phyloP scores from a whole-genome alignment of 2,888 invertebrate genomes.

The Keiferia lycopersicella region DNA sequence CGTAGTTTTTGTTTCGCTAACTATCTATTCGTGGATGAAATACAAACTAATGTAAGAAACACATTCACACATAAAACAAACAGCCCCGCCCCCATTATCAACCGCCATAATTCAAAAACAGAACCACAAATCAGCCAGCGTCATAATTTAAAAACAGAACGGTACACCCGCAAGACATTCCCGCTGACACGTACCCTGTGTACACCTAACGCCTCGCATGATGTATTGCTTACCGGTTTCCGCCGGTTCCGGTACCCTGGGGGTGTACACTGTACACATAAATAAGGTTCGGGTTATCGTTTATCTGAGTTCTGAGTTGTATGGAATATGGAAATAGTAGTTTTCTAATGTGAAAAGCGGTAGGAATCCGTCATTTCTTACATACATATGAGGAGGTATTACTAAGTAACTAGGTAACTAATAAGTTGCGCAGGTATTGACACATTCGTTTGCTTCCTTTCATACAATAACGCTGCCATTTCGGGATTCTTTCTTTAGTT shows the following conservation, averaged over 20 bases:
- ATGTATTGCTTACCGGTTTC: constrained; percentile 52
- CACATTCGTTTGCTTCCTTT: too few relatives aligned
- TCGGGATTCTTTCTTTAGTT: too few relatives aligned
- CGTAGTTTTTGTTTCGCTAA: too few relatives aligned
- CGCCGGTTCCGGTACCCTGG: constrained; percentile 47
- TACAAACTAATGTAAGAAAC: too few relatives aligned
- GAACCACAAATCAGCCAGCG: constrained; percentile 18
- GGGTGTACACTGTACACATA: constrained; percentile 5
- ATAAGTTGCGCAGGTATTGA: too few relatives aligned
- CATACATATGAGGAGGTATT: background rate
- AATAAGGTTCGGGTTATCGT: constrained; percentile 10
- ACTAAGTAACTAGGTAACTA: background rate
- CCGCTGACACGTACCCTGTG: constrained; percentile 29
- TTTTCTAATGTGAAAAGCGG: background rate
- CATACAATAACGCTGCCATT: too few relatives aligned
- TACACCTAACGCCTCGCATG: constrained; percentile 58
- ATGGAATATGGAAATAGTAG: background rate
- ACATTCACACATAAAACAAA: background rate
- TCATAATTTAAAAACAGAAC: constrained; percentile 24
- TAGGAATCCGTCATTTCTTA: background rate
- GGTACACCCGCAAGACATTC: constrained; percentile 31
- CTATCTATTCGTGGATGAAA: too few relatives aligned
- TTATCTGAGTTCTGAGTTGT: constrained; percentile 7
- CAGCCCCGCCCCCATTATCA: background rate
- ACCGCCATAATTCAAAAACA: constrained; percentile 15